Percentiles rank a stretch among this genome's conserved stretches.
Evolutionary conservation across 1,140 invertebrate species (phyloP).

Genomic region (Cyrtorhinus lividipennis): DNA sequence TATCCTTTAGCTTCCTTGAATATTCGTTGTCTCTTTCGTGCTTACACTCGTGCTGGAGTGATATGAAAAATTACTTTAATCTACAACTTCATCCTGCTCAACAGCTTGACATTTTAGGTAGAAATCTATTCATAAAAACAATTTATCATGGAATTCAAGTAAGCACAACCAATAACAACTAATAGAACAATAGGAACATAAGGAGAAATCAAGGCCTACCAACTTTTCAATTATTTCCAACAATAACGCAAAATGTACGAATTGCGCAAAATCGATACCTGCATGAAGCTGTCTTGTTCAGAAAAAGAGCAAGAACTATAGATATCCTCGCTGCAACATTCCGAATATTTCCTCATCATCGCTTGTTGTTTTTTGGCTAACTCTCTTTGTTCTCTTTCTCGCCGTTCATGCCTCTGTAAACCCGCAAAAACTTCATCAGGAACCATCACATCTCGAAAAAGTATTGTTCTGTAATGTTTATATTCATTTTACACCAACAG

Average conservation of each 20-base stretch:
- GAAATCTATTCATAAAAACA: too few species aligned
- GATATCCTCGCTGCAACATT: conserved; percentile 29
- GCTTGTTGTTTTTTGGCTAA: conserved; percentile 42
- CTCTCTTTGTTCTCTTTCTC: conserved; percentile 71
- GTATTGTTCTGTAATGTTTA: not conserved
- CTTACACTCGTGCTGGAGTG: conserved; percentile 42
- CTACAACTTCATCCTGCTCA: too few species aligned
- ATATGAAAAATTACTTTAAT: too few species aligned
- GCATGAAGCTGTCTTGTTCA: conserved; percentile 50
- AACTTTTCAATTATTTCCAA: too few species aligned
- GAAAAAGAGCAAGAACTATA: conserved; percentile 32
- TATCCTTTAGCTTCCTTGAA: conserved; percentile 49
- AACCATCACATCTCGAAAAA: not conserved
- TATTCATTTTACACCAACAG: too few species aligned
- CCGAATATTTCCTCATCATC: conserved; percentile 22
- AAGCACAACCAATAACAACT: too few species aligned
- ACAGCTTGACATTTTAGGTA: too few species aligned
- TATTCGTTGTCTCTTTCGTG: conserved; percentile 55
- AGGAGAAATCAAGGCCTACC: too few species aligned
- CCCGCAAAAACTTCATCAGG: not conserved
- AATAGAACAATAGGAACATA: too few species aligned
- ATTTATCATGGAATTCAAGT: too few species aligned
- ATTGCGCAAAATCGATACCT: conserved; percentile 33
- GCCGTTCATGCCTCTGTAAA: conserved; percentile 59
- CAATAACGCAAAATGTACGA: too few species aligned